phyloP scores from a whole-genome alignment of 2,113 vertebrate species.

The Stictonetta naevosa region DNA sequence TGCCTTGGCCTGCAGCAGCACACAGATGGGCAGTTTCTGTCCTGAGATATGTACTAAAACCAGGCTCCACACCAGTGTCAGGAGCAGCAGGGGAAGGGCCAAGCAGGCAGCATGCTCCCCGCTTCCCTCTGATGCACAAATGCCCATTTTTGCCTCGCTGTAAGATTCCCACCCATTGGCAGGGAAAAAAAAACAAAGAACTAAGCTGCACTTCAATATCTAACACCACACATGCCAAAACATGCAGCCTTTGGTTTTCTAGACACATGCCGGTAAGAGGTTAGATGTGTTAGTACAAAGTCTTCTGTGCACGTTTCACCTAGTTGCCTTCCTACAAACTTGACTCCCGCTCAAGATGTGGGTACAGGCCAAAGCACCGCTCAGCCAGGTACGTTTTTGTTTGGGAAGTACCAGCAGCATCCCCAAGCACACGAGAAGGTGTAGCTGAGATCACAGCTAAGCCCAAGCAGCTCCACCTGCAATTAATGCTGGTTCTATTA shows the following conservation, averaged over 20 bases:
- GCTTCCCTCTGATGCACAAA: neutral
- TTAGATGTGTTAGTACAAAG: neutral
- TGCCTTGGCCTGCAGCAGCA: neutral
- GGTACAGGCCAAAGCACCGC: fast-evolving
- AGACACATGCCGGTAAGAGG: neutral
- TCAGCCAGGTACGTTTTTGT: fast-evolving
- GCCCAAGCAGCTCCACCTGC: neutral
- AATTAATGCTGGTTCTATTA: neutral
- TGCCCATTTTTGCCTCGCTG: neutral
- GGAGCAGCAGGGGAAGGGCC: neutral
- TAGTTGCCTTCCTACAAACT: neutral
- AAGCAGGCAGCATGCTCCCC: neutral
- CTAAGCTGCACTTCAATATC: neutral
- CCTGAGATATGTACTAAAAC: fast-evolving
- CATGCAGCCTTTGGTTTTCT: neutral
- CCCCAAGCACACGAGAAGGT: neutral
- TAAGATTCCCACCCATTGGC: neutral
- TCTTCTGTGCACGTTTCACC: too few relatives aligned
- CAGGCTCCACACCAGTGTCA: fast-evolving
- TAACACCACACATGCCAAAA: neutral
- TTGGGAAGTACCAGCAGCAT: neutral
- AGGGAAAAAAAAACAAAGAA: neutral
- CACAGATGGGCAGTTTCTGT: too few relatives aligned
- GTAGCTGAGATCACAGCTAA: neutral
- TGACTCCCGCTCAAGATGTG: fast-evolving